These are phyloP conservation scores for Alaudala cheleensis DNA, from an alignment of 2,113 vertebrate species.

Conservation along the genomic window DNA sequence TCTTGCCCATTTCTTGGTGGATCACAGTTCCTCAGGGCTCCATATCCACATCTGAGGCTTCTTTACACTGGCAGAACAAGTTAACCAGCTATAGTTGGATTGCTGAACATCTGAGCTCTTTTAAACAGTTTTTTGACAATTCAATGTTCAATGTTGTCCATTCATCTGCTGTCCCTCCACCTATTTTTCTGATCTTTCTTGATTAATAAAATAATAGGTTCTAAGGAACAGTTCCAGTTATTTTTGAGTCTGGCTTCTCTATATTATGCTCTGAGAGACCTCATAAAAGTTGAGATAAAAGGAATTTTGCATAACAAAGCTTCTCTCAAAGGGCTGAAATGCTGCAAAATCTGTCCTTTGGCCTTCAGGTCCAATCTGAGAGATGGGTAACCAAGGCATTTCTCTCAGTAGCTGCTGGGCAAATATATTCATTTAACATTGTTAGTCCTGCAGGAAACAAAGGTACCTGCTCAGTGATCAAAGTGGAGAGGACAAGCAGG, in stretches of 20 bases:
- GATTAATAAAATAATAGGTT: slow-evolving; percentile 23
- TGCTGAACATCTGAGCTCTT: neutral
- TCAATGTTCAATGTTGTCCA: neutral
- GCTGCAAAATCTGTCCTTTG: neutral
- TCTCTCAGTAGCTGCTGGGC: neutral
- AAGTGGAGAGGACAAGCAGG: neutral
- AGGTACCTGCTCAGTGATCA: neutral
- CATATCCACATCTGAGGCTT: neutral
- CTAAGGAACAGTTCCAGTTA: slow-evolving; percentile 6
- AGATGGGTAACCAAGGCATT: neutral
- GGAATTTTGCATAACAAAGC: neutral
- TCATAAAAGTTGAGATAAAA: neutral
- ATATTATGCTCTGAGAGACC: neutral
- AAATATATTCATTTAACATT: neutral
- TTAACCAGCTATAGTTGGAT: neutral
- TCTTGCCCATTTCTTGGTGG: neutral
- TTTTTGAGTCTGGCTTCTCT: neutral
- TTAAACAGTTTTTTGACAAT: neutral
- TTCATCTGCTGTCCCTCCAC: neutral
- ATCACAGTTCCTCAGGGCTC: neutral
- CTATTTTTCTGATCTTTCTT: slow-evolving; percentile 19
- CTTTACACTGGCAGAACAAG: neutral
- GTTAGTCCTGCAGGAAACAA: neutral
- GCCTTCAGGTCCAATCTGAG: neutral
- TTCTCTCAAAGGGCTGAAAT: neutral